Base-by-base conservation (phyloP, 2,113 vertebrate genomes). In the Tachuris rubrigastra region DNA sequence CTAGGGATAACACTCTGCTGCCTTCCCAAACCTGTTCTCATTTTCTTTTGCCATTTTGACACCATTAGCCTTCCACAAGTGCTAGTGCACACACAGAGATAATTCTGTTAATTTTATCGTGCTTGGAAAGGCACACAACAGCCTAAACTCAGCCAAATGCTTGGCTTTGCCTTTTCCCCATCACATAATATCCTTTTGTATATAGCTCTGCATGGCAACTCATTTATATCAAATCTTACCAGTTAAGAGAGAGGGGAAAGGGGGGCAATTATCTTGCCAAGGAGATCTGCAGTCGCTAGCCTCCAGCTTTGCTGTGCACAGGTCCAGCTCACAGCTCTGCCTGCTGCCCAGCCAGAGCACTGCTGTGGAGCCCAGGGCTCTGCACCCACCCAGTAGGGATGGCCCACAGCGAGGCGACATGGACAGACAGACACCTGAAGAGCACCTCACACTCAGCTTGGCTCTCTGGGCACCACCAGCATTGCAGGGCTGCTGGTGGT, bases 91-190 rank as follows among this genome's bases (percentile, higher is more conserved):
- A 63, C 20, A 33, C 12, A 47, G 12, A 95, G 86, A 82, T 89
- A 90, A 90, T 95, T 68, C 69, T 67, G 89, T 76, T 95, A 85
- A 87, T 95, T 96, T 95, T 90, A 89, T 92, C 0, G 0, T 81
- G 79, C 90, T 92, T 88, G 80, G 68, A 90, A 94, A 95, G 60
- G 76, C 88, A 87, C 52, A 72, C 56, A 89, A 59, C 52, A 84
- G 73, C 73, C 66, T 91, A 59, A 88, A 90, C 52, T 84, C 55
- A 74, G 93, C 86, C 80, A 90, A 91, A 74, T n/a, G 66, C 80
- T 90, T 95, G 89, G 65, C 86, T 95, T 84, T 85, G 77, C 73
- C 60, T 95, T 95, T 94, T 95, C 74, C 78, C 58, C 50, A 39
- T 72, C 0, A 2, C 79, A 49, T 39, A 87, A 89, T 85, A 91